Evolutionary conservation across 2,888 invertebrate genomes (phyloP).

Genomic region (Drosophila pullipes): DNA sequence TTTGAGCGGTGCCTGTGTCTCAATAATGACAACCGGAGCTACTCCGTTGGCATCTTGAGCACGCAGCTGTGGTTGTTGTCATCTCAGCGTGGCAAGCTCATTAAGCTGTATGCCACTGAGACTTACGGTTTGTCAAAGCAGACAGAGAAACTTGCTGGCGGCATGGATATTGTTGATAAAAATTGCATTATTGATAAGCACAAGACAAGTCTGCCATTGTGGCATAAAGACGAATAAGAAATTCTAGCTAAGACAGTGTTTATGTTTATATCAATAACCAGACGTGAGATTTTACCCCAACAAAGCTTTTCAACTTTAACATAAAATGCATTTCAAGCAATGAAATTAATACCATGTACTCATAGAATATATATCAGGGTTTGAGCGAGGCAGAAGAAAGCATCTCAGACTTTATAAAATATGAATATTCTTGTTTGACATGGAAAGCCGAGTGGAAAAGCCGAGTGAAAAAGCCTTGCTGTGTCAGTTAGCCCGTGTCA

Average conservation of each 20-base stretch:
- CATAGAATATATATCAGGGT: neutral
- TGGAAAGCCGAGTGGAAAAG: neutral
- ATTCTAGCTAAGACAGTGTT: slow-evolving; percentile 34
- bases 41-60: slow-evolving; percentile 8
- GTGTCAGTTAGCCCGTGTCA: neutral
- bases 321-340: neutral
- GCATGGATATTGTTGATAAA: slow-evolving; percentile 39
- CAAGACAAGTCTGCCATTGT: slow-evolving; percentile 19
- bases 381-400: neutral
- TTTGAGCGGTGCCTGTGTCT: slow-evolving; percentile 48
- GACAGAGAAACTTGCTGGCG: slow-evolving; percentile 1
- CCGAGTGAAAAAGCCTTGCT: too few species aligned
- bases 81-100: slow-evolving; percentile 26
- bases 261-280: slow-evolving; percentile 35
- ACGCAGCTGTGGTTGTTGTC: slow-evolving; percentile 9
- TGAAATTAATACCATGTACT: neutral
- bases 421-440: neutral
- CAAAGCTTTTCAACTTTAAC: neutral
- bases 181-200: slow-evolving; percentile 44
- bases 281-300: slow-evolving; percentile 8
- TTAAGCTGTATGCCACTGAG: slow-evolving; percentile 40
- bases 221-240: slow-evolving; percentile 34
- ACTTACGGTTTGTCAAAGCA: slow-evolving; percentile 1
- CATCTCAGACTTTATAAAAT: neutral
- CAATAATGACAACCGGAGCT: slow-evolving; percentile 49